phyloP scores from a whole-genome alignment of 2,888 invertebrate species.

The Protophormia terraenovae region DNA sequence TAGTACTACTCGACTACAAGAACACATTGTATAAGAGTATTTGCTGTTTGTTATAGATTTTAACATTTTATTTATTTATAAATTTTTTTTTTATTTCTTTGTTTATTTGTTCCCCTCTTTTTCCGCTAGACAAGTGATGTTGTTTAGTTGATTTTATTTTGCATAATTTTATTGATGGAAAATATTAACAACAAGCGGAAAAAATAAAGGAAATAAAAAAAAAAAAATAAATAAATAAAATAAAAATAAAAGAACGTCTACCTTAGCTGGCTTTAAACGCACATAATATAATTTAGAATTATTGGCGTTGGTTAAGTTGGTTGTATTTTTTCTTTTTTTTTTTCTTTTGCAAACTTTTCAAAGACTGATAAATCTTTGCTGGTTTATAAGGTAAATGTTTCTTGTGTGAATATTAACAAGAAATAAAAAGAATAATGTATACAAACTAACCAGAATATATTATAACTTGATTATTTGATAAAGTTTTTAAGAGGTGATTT shows the following conservation, averaged over 20 bases:
- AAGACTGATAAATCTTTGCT: not conserved
- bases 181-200: conserved; percentile 1
- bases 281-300: not conserved
- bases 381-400: not conserved
- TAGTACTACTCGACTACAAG: too few relatives aligned
- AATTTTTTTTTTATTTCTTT: not conserved
- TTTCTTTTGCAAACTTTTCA: not conserved
- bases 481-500: not conserved
- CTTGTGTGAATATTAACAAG: not conserved
- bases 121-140: not conserved
- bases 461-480: not conserved
- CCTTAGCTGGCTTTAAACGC: not conserved
- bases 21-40: not conserved
- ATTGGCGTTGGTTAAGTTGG: not conserved
- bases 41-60: not conserved
- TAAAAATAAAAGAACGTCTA: not conserved
- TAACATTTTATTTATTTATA: not conserved
- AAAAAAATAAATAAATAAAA: not conserved
- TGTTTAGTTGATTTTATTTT: conserved; percentile 33
- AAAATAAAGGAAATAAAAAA: not conserved
- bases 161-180: conserved; percentile 45
- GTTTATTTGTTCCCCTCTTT: not conserved
- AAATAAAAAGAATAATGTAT: not conserved
- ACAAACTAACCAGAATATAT: not conserved
- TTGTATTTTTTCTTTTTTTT: not conserved